A percentile compares a stretch with the other conserved stretches of the same genome.
phyloP scores from a whole-genome alignment of 2,888 invertebrate genomes.

The Amphiduros pacificus region DNA sequence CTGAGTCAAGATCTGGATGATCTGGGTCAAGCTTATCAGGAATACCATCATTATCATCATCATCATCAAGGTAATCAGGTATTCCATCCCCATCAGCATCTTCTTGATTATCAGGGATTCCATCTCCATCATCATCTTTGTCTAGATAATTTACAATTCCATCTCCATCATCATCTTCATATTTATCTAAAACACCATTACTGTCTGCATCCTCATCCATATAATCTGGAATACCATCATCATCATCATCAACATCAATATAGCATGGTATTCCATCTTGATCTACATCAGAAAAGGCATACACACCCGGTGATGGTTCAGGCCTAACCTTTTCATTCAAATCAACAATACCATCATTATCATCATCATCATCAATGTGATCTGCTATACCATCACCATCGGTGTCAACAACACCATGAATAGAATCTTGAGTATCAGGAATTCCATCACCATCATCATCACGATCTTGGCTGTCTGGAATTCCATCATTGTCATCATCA shows the following conservation, averaged over 20 bases:
- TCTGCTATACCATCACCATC: conserved; percentile 50
- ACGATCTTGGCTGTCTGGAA: conserved; percentile 20
- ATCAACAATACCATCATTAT: conserved; percentile 43
- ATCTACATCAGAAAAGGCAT: conserved; percentile 33
- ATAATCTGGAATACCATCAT: conserved; percentile 30
- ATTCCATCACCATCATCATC: conserved; percentile 41
- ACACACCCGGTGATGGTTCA: conserved; percentile 41
- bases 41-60: conserved; percentile 43
- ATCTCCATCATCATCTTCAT: conserved; percentile 28
- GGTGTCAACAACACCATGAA: conserved; percentile 28
- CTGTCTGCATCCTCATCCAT: conserved; percentile 28
- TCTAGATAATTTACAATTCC: conserved; percentile 24
- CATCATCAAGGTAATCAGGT: conserved; percentile 26
- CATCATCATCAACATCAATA: conserved; percentile 41
- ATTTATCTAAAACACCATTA: conserved; percentile 29
- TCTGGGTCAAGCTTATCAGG: conserved; percentile 36
- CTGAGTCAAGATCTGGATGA: conserved; percentile 36
- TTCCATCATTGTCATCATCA: conserved; percentile 33
- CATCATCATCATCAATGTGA: conserved; percentile 35
- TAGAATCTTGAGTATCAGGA: conserved; percentile 27
- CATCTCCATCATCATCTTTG: conserved; percentile 35
- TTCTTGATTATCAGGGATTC: conserved; percentile 26
- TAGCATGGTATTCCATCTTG: conserved; percentile 37
- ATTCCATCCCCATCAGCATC: conserved; percentile 31
- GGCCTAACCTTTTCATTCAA: conserved; percentile 28